Evolutionary conservation across 1,140 invertebrate species (phyloP).

Genomic region (Callitettix versicolor): DNA sequence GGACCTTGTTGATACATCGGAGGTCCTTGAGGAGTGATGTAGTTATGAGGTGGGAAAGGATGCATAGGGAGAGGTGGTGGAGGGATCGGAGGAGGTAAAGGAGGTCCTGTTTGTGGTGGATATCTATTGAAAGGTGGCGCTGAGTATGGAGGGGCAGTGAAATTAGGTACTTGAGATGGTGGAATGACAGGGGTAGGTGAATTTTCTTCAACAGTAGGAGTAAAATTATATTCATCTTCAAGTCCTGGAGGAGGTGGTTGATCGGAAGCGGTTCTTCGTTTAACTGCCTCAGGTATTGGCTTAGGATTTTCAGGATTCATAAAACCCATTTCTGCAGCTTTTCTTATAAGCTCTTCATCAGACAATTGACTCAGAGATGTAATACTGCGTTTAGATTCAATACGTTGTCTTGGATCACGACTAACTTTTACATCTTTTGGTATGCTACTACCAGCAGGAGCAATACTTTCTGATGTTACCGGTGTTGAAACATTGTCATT

Average conservation of each 20-base stretch:
- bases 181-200: background rate
- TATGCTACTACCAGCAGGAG: background rate
- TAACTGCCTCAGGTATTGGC: background rate
- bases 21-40: background rate
- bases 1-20: background rate
- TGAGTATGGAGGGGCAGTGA: background rate
- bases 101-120: background rate
- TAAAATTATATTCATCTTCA: slow-evolving; percentile 10
- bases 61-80: background rate
- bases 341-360: slow-evolving; percentile 21
- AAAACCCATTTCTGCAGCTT: slow-evolving; percentile 23
- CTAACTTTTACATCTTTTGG: slow-evolving; percentile 13
- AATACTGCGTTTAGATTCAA: slow-evolving; percentile 6
- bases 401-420: slow-evolving; percentile 24
- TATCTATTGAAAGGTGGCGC: background rate
- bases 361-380: slow-evolving; percentile 15
- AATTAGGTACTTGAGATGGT: background rate
- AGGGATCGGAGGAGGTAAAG: background rate
- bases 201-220: background rate
- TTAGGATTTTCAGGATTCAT: slow-evolving; percentile 9
- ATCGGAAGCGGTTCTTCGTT: background rate
- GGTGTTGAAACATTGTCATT: background rate
- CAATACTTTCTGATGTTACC: background rate
- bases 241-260: slow-evolving; percentile 11
- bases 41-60: background rate